Conservation (phyloP, 2,797 vertebrate genomes). For the Hylomyscus alleni region DNA sequence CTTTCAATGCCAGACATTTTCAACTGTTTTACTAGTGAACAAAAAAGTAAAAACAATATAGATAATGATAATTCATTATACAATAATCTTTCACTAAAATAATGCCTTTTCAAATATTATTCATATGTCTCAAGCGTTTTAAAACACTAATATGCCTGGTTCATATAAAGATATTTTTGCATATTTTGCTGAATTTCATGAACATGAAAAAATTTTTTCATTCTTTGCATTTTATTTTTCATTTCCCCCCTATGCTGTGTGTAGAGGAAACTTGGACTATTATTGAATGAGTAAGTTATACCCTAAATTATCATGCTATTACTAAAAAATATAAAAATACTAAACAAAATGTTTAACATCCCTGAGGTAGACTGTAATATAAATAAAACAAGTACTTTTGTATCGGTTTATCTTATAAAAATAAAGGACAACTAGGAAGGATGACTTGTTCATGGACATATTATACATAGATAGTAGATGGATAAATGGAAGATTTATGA, state of each 20-base stretch:
- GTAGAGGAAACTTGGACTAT: background rate
- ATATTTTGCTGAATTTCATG: background rate
- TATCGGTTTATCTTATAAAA: background rate
- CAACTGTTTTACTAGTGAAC: background rate
- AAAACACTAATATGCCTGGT: background rate
- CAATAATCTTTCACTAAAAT: background rate
- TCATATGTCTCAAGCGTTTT: background rate
- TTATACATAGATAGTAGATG: background rate
- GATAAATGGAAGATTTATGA: background rate
- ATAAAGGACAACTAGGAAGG: background rate
- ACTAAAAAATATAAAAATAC: background rate
- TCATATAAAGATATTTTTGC: background rate
- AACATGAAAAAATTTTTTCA: background rate
- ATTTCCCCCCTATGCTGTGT: background rate
- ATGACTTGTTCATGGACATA: background rate
- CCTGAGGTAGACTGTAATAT: background rate
- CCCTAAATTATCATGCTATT: background rate
- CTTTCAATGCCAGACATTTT: background rate
- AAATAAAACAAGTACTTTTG: background rate
- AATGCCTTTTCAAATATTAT: background rate
- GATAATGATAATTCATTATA: background rate
- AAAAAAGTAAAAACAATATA: background rate
- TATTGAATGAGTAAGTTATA: background rate
- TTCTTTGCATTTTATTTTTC: background rate
- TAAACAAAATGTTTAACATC: background rate